Evolutionary conservation across 2,797 vertebrate species (phyloP).

Genomic region (Sebastes matsubarae): DNA sequence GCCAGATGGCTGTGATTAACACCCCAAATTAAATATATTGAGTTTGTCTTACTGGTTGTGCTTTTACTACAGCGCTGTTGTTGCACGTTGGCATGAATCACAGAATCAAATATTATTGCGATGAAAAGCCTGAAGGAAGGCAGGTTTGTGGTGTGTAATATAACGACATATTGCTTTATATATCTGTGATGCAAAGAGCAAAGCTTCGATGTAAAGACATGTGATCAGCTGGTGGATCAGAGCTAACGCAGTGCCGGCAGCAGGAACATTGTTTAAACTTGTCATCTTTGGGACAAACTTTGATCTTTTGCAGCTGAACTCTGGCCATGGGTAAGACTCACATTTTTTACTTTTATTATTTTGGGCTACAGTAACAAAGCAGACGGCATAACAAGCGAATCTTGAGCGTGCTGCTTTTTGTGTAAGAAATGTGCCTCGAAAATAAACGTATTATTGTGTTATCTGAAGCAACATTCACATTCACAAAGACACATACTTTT

Average conservation of each 20-base stretch:
- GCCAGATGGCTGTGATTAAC: conserved; percentile 53
- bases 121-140: conserved; percentile 33
- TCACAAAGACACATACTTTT: neutral
- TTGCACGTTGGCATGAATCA: conserved; percentile 24
- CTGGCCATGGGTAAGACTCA: neutral
- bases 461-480: neutral
- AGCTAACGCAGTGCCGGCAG: neutral
- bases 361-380: neutral
- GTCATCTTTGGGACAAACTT: conserved; percentile 17
- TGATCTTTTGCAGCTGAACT: conserved; percentile 10
- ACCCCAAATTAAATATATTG: conserved; percentile 26
- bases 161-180: conserved; percentile 9
- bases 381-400: neutral
- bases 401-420: neutral
- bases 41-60: conserved; percentile 4
- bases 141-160: conserved; percentile 51
- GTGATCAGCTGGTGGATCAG: conserved; percentile 33
- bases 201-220: conserved; percentile 33
- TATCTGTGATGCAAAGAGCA: conserved; percentile 53
- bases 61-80: conserved; percentile 27
- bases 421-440: neutral
- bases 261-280: conserved; percentile 15
- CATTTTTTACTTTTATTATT: neutral
- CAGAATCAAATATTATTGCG: conserved; percentile 41
- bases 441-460: neutral